Conservation (phyloP, 2,888 invertebrate species). For the Cepaea hortensis region DNA sequence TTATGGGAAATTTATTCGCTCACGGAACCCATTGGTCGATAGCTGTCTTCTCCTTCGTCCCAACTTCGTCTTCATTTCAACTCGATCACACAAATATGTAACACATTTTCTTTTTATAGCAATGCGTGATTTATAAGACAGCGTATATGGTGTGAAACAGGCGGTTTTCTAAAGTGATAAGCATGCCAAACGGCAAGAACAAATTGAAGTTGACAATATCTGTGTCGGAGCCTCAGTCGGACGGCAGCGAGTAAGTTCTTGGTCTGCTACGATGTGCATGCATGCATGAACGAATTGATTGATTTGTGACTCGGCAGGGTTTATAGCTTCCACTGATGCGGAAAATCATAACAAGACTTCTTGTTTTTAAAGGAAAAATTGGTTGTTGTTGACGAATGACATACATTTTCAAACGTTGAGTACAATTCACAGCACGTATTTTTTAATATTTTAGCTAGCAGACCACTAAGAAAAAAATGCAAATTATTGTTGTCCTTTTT, state of each 20-base stretch:
- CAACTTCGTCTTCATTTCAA: slow-evolving; percentile 5
- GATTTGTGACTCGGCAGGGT: not conserved
- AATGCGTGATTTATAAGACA: not conserved
- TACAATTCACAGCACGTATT: too few relatives aligned
- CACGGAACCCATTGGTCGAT: slow-evolving; percentile 25
- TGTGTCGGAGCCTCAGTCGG: slow-evolving; percentile 77
- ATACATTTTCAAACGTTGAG: too few relatives aligned
- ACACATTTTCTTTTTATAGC: not conserved
- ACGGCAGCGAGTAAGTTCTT: slow-evolving; percentile 58
- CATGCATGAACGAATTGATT: not conserved
- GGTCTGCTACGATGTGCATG: too few relatives aligned
- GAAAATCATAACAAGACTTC: too few relatives aligned
- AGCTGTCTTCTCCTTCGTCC: slow-evolving; percentile 26
- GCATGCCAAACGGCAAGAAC: slow-evolving; percentile 59
- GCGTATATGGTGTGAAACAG: slow-evolving; percentile 22
- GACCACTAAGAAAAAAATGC: too few relatives aligned
- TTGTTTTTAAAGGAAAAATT: too few relatives aligned
- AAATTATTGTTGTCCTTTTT: too few relatives aligned
- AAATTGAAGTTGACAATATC: slow-evolving; percentile 60
- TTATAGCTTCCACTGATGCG: too few relatives aligned
- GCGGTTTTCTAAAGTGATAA: slow-evolving; percentile 3
- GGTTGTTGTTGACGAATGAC: too few relatives aligned
- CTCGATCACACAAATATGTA: not conserved
- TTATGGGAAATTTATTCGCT: slow-evolving; percentile 49
- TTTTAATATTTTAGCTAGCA: too few relatives aligned